phyloP scores from a whole-genome alignment of 1,140 invertebrate species.

The Plectrocnemia conspersa region DNA sequence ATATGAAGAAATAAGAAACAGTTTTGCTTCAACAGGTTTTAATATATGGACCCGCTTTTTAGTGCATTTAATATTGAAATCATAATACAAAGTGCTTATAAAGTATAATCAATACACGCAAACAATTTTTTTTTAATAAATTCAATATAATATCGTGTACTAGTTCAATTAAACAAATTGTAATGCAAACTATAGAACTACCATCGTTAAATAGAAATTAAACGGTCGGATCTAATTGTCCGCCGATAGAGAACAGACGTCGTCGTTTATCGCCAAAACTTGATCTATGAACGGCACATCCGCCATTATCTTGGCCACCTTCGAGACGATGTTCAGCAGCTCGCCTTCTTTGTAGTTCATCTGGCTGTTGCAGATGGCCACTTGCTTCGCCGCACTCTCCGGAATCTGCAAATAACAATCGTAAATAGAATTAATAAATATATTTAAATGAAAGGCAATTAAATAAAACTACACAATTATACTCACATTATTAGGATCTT shows the following conservation, averaged over 20 bases:
- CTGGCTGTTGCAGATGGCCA: constrained; percentile 66
- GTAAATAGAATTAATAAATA: constrained; percentile 12
- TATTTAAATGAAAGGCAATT: background rate
- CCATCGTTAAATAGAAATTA: too few species aligned
- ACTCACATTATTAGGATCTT: constrained; percentile 58
- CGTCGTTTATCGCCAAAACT: constrained; percentile 65
- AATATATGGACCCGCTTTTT: too few species aligned
- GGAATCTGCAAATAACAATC: constrained; percentile 51
- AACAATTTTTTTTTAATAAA: too few species aligned
- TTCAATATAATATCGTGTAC: too few species aligned
- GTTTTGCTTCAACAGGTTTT: too few species aligned
- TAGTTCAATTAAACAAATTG: too few species aligned
- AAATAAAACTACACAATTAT: constrained; percentile 13
- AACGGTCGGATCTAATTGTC: too few species aligned
- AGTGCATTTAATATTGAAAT: too few species aligned
- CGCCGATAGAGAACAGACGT: constrained; percentile 68
- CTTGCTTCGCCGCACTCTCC: constrained; percentile 56
- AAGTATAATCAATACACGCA: too few species aligned
- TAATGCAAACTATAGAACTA: too few species aligned
- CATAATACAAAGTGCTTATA: too few species aligned
- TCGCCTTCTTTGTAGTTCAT: constrained; percentile 60
- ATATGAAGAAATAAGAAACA: too few species aligned
- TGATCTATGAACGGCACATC: constrained; percentile 69
- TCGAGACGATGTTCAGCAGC: constrained; percentile 57
- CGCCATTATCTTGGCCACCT: constrained; percentile 62